A percentile compares a stretch with the other conserved stretches of the same genome.
These are phyloP conservation scores for Apomyelois bistriatella DNA, from an alignment of 2,888 invertebrate species.

Conservation along the genomic window DNA sequence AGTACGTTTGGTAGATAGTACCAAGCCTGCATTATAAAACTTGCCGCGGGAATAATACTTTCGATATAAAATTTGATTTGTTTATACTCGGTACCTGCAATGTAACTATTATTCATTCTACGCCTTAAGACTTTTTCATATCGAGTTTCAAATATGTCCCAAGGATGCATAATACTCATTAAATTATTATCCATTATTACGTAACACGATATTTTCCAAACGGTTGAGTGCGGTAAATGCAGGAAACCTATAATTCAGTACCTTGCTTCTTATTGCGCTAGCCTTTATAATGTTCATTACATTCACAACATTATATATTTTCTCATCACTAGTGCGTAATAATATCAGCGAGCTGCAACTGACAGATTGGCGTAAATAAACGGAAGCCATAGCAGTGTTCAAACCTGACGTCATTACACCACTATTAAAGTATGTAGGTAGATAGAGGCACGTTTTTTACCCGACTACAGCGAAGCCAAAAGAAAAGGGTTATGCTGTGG, in stretches of 20 bases:
- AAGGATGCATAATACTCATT: neutral
- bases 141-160: no score
- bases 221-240: neutral
- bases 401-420: conserved; percentile 5
- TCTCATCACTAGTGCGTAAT: neutral
- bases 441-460: neutral
- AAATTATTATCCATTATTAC: neutral
- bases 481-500: no score
- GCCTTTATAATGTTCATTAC: neutral
- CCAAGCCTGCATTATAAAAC: no score
- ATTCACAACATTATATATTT: conserved; percentile 1
- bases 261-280: neutral
- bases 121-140: no score
- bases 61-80: no score
- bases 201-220: neutral
- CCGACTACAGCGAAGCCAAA: neutral
- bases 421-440: neutral
- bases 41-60: no score
- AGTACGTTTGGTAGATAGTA: neutral
- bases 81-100: no score
- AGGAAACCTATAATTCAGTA: neutral
- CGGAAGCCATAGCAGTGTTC: conserved; percentile 14
- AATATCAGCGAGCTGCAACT: conserved; percentile 3
- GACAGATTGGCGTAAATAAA: conserved; percentile 12
- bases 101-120: no score